Conservation (phyloP, 2,113 vertebrate species). For the Mungos mungo region DNA sequence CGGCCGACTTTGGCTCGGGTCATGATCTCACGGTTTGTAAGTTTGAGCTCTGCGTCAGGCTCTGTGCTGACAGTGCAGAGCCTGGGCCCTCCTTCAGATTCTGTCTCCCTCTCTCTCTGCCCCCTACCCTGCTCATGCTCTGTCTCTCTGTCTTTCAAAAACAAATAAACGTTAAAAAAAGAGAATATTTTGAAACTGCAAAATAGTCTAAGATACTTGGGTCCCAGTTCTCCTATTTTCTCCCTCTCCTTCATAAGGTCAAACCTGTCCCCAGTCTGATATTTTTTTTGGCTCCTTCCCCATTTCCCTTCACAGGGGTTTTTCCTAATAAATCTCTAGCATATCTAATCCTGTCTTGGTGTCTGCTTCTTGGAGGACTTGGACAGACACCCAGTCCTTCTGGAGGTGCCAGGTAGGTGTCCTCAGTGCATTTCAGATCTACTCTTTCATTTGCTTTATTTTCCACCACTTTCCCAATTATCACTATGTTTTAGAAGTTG, state of each 20-base stretch:
- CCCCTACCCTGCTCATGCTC: too few relatives aligned
- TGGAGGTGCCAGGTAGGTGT: not conserved
- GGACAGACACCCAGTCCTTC: not conserved
- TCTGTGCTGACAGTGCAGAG: too few relatives aligned
- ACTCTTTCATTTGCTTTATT: not conserved
- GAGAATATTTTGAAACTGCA: not conserved
- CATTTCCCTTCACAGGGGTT: not conserved
- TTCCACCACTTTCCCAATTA: not conserved
- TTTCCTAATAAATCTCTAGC: conserved; percentile 28
- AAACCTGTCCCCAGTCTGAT: not conserved
- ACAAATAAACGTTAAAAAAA: too few relatives aligned
- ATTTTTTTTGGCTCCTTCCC: not conserved
- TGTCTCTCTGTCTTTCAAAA: too few relatives aligned
- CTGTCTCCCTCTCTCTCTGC: too few relatives aligned
- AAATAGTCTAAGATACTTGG: not conserved
- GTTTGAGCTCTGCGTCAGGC: too few relatives aligned
- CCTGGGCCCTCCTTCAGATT: too few relatives aligned
- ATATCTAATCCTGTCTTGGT: conserved; percentile 5
- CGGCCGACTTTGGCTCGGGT: too few relatives aligned
- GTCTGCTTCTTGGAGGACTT: not conserved
- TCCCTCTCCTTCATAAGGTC: not conserved
- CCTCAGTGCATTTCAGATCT: not conserved
- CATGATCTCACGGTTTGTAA: too few relatives aligned
- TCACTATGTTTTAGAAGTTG: not conserved
- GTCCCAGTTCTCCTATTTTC: not conserved